Percentiles rank a stretch among this genome's conserved stretches.
These are phyloP conservation scores for Mizuhopecten yessoensis DNA, from an alignment of 1,140 invertebrate species.

Conservation along the genomic window DNA sequence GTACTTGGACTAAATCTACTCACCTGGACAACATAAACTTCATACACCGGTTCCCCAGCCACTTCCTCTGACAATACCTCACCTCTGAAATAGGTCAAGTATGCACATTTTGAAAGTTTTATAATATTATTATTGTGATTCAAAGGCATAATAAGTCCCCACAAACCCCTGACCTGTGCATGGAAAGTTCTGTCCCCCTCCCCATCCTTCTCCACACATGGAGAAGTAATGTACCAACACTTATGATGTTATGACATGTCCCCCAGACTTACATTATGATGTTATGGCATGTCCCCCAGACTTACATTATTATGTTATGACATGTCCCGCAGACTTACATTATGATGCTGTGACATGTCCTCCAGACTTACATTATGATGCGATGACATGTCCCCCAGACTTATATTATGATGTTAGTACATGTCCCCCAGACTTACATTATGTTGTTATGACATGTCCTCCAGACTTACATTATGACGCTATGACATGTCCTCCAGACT, in stretches of 20 bases:
- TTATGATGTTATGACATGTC: too few species aligned
- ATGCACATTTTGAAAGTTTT: too few species aligned
- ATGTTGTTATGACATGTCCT: too few species aligned
- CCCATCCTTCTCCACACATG: too few species aligned
- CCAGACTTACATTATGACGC: not conserved
- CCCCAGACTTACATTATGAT: not conserved
- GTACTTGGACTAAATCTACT: too few species aligned
- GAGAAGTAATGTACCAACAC: too few species aligned
- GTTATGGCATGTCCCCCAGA: not conserved
- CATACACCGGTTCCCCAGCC: constrained; percentile 82
- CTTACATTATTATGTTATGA: not conserved
- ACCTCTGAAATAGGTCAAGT: constrained; percentile 73
- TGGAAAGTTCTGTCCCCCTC: too few species aligned
- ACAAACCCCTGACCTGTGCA: too few species aligned
- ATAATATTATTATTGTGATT: too few species aligned
- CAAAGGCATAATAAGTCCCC: too few species aligned
- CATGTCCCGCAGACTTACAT: not conserved
- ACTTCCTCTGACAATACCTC: constrained; percentile 81
- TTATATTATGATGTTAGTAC: not conserved
- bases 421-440: too few species aligned
- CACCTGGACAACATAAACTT: constrained; percentile 82
- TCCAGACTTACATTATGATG: not conserved
- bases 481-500: not conserved
- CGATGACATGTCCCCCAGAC: too few species aligned
- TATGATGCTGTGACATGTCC: not conserved